Evolutionary conservation across 1,140 invertebrate genomes (phyloP).

Genomic region (Leptopilina boulardi): DNA sequence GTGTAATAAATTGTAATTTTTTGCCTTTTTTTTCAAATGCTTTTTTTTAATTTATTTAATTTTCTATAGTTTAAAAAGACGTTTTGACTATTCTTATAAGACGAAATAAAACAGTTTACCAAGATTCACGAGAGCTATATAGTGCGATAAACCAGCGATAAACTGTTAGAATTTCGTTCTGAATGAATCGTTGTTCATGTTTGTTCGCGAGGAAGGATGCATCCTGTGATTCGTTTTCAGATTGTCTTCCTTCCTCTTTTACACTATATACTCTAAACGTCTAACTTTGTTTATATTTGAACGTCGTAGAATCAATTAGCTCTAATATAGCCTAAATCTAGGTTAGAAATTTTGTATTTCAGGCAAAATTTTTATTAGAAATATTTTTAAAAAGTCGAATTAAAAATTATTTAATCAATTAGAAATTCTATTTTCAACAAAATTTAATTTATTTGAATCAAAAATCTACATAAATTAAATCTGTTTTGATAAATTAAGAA

Average conservation of each 20-base stretch:
- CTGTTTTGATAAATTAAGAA: too few species aligned
- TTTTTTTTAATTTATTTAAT: too few species aligned
- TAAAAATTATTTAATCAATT: too few species aligned
- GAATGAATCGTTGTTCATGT: constrained; percentile 70
- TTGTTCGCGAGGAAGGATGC: constrained; percentile 68
- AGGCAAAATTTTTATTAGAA: too few species aligned
- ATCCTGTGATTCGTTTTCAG: constrained; percentile 61
- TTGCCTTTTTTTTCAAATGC: neutral
- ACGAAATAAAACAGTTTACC: constrained; percentile 43
- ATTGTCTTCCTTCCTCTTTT: constrained; percentile 51
- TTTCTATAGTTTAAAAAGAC: constrained; percentile 22
- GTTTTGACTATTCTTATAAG: constrained; percentile 50
- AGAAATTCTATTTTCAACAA: too few species aligned
- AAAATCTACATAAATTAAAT: too few species aligned
- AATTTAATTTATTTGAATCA: too few species aligned
- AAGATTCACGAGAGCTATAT: constrained; percentile 56
- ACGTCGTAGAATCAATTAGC: constrained; percentile 7
- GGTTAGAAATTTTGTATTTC: neutral
- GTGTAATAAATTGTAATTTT: constrained; percentile 3
- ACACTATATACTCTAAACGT: neutral
- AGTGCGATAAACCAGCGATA: constrained; percentile 54
- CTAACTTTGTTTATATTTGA: constrained; percentile 37
- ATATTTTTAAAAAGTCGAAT: too few species aligned
- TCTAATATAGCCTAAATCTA: neutral
- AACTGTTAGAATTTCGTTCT: constrained; percentile 67